phyloP scores from a whole-genome alignment of 1,140 invertebrate genomes.

The Copidosoma floridanum region DNA sequence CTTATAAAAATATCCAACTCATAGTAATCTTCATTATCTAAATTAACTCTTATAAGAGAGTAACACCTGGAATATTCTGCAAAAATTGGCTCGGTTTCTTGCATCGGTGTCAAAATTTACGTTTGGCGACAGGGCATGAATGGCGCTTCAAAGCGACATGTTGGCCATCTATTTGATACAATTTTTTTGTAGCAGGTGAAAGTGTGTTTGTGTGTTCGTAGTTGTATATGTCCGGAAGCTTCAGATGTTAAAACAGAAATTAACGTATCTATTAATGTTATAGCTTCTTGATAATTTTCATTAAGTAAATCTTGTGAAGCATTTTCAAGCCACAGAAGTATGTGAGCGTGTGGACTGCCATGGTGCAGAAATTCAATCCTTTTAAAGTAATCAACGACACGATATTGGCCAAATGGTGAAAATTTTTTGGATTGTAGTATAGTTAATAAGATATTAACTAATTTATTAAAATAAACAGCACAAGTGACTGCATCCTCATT shows the following conservation, averaged over 20 bases:
- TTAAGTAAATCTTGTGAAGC: constrained; percentile 35
- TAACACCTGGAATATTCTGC: constrained; percentile 26
- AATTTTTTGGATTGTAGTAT: constrained; percentile 28
- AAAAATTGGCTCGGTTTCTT: too few species aligned
- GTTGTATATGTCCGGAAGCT: constrained; percentile 32
- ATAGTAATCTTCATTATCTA: constrained; percentile 30
- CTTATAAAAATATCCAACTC: constrained; percentile 28
- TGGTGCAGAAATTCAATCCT: constrained; percentile 45
- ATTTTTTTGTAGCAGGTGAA: constrained; percentile 36
- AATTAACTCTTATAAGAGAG: constrained; percentile 23
- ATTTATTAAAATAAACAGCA: constrained; percentile 48
- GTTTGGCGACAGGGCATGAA: constrained; percentile 34
- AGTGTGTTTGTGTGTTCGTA: constrained; percentile 28
- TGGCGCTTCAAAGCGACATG: constrained; percentile 40
- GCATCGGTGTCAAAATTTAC: constrained; percentile 30
- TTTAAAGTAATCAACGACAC: constrained; percentile 37
- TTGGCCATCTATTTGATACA: constrained; percentile 14
- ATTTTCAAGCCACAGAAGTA: constrained; percentile 39
- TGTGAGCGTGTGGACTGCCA: constrained; percentile 44
- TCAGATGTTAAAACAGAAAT: constrained; percentile 28
- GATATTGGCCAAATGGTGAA: constrained; percentile 36
- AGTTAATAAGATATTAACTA: constrained; percentile 33
- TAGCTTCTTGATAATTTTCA: constrained; percentile 8
- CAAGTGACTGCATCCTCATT: too few species aligned
- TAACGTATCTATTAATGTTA: constrained; percentile 19